Percentiles rank a stretch among this genome's conserved stretches.
These are phyloP conservation scores for Troides oblongomaculatus DNA, from an alignment of 2,888 invertebrate genomes.

Conservation along the genomic window DNA sequence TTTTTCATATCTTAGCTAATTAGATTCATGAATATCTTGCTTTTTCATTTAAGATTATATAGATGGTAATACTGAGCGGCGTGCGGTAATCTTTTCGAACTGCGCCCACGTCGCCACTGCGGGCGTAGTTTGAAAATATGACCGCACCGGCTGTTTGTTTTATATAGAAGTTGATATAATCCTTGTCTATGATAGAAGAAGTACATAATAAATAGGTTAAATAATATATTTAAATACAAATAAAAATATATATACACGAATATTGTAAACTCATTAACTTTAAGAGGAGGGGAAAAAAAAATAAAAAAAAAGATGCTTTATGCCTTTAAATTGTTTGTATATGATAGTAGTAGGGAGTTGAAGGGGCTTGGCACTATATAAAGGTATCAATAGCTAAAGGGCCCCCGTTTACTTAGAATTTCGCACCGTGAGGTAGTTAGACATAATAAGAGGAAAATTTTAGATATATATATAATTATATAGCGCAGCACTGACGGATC, in stretches of 20 bases:
- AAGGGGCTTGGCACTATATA: slow-evolving; percentile 60
- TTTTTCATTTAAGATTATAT: slow-evolving; percentile 55
- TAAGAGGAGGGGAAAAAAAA: slow-evolving; percentile 53
- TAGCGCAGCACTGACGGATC: slow-evolving; percentile 28
- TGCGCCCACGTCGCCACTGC: slow-evolving; percentile 25
- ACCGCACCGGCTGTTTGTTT: slow-evolving; percentile 32
- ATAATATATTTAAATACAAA: slow-evolving; percentile 74
- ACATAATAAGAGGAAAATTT: slow-evolving; percentile 60
- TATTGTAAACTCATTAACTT: slow-evolving; percentile 70
- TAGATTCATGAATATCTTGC: slow-evolving; percentile 69
- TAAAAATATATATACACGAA: slow-evolving; percentile 80
- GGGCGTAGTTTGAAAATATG: slow-evolving; percentile 44
- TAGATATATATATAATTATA: slow-evolving; percentile 32
- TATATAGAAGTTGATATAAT: slow-evolving; percentile 74
- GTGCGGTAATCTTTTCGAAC: slow-evolving; percentile 28
- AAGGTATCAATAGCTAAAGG: slow-evolving; percentile 58
- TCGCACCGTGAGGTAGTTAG: slow-evolving; percentile 74
- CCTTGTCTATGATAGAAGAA: slow-evolving; percentile 74
- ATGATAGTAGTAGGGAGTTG: slow-evolving; percentile 69
- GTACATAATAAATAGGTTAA: slow-evolving; percentile 75
- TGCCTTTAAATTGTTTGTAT: slow-evolving; percentile 75
- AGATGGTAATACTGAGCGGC: slow-evolving; percentile 32
- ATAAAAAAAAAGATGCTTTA: slow-evolving; percentile 72
- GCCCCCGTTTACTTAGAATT: slow-evolving; percentile 58
- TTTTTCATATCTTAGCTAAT: slow-evolving; percentile 76